phyloP scores from a whole-genome alignment of 2,888 invertebrate genomes.

The Drosophila nigricruria region DNA sequence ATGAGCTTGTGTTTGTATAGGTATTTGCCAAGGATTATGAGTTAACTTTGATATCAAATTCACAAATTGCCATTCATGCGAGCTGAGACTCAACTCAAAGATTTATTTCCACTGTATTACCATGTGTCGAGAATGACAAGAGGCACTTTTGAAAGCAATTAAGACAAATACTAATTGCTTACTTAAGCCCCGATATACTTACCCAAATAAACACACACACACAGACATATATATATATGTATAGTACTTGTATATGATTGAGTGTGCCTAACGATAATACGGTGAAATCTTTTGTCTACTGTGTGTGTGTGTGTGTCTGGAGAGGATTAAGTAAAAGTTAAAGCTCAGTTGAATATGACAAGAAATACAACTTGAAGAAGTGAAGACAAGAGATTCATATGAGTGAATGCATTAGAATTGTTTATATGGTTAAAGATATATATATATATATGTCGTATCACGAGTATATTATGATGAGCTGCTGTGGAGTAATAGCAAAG shows the following conservation, averaged over 20 bases:
- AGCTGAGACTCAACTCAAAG: conserved; percentile 42
- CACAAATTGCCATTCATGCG: conserved; percentile 47
- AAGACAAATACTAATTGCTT: conserved; percentile 59
- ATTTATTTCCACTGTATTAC: conserved; percentile 29
- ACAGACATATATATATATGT: neutral
- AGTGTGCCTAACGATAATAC: neutral
- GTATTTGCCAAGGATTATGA: conserved; percentile 53
- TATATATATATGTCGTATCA: too few species aligned
- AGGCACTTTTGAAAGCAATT: conserved; percentile 58
- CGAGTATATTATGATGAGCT: too few species aligned
- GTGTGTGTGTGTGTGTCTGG: neutral
- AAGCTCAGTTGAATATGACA: neutral
- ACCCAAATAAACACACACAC: neutral
- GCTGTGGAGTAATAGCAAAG: too few species aligned
- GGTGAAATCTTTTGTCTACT: neutral
- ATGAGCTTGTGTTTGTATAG: conserved; percentile 4
- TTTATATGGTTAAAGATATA: neutral
- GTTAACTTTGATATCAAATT: conserved; percentile 65
- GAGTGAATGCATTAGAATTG: neutral
- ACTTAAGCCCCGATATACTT: conserved; percentile 32
- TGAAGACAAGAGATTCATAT: neutral
- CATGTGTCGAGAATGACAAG: conserved; percentile 42
- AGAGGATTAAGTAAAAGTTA: neutral
- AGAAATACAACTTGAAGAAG: neutral
- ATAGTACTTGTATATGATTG: neutral